Conservation (phyloP, 2,888 invertebrate species). For the Platerodrilus igneus region DNA sequence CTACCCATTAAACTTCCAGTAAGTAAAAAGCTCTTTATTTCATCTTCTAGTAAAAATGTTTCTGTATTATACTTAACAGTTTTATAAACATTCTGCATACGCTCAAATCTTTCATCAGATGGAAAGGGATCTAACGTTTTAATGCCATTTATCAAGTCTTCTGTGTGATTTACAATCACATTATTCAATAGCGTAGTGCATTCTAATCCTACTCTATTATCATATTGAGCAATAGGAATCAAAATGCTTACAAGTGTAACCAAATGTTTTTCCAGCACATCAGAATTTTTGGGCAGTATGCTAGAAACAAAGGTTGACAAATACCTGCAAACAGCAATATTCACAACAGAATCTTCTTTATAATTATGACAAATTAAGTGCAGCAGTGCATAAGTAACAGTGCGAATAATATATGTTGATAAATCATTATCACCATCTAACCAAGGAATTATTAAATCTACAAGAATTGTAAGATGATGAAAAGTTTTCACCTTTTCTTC, state of each 20-base stretch:
- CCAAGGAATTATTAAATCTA: constrained; percentile 46
- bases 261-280: constrained; percentile 50
- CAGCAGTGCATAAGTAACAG: constrained; percentile 53
- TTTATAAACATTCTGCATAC: constrained; percentile 40
- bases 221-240: constrained; percentile 46
- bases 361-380: constrained; percentile 49
- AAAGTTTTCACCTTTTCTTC: constrained; percentile 55
- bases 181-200: constrained; percentile 50
- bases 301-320: constrained; percentile 47
- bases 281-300: constrained; percentile 47
- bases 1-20: constrained; percentile 38
- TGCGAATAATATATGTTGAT: constrained; percentile 55
- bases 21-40: constrained; percentile 52
- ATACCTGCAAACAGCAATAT: constrained; percentile 42
- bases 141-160: constrained; percentile 49
- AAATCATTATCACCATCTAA: constrained; percentile 45
- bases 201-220: constrained; percentile 40
- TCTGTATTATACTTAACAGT: constrained; percentile 38
- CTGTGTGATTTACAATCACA: constrained; percentile 52
- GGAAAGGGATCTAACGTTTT: constrained; percentile 53
- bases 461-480: constrained; percentile 55
- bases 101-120: constrained; percentile 38
- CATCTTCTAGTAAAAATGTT: constrained; percentile 41
- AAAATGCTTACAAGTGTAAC: constrained; percentile 53
- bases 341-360: constrained; percentile 39